phyloP scores from a whole-genome alignment of 2,888 invertebrate genomes.

The Lamellibrachia columna region DNA sequence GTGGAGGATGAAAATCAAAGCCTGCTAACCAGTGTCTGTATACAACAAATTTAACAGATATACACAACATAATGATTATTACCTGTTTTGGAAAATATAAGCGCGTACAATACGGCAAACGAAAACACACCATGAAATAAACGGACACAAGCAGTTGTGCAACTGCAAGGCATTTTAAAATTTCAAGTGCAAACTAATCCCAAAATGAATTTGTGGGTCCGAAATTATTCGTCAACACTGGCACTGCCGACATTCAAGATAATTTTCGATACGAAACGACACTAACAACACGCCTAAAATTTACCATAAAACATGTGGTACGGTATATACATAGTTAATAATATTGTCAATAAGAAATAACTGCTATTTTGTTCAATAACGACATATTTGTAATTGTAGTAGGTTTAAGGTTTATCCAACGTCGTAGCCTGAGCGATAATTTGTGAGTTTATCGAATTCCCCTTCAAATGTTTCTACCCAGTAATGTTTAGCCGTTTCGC shows the following conservation, averaged over 20 bases:
- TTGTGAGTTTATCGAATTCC: background rate
- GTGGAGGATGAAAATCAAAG: too few species aligned
- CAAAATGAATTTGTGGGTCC: background rate
- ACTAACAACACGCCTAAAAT: background rate
- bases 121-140: background rate
- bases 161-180: background rate
- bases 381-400: background rate
- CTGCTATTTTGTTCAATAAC: background rate
- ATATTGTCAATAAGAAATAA: background rate
- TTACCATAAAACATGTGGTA: background rate
- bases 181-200: background rate
- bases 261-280: background rate
- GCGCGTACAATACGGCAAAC: slow-evolving; percentile 4
- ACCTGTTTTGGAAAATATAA: background rate
- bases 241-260: too few species aligned
- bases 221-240: background rate
- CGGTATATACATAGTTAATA: background rate
- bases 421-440: background rate
- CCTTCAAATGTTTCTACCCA: background rate
- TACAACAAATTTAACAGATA: too few species aligned
- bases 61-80: background rate
- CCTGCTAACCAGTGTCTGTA: too few species aligned
- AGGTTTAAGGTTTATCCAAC: background rate
- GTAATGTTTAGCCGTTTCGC: too few species aligned
- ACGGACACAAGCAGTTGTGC: background rate